Evolutionary conservation across 2,888 invertebrate genomes (phyloP), one percentile per base, ranked within the genome.

Genomic region (Caenorhabditis wallacei): DNA sequence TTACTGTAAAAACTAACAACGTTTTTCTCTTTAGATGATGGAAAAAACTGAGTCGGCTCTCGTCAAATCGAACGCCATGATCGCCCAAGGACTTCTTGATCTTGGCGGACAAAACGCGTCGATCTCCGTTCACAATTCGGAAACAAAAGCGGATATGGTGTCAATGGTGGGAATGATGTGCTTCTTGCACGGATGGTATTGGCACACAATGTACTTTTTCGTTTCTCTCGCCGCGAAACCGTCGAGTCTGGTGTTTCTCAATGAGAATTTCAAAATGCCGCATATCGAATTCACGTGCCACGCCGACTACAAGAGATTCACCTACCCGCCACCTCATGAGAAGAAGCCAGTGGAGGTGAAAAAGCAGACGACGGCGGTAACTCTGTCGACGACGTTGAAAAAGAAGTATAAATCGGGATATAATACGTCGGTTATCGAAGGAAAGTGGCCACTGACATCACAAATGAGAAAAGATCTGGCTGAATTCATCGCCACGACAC

Each of bases 141-240:
- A 78, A 40, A 69, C 69, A n/a, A 70, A 82, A 40, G 40, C 74
- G 5, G 82, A 82, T 51, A 79, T 78, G 78, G 79, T 57, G 8
- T 57, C 72, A 8, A 79, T 69, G 72, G 79, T 82, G 40, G 82
- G 82, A 72, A 79, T 82, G 78, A 72, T 82, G 78, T 78, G 82
- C 74, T 82, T 82, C 74, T 26, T 79, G 53, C 82, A 82, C 46
- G 78, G 78, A 56, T 82, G 82, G 82, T 82, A 70, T 74, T 82
- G 82, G 82, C 82, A 82, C 56, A 68, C 82, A 54, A 79, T 79
- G 78, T 71, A 82, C 66, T 74, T 69, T 63, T 82, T 82, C 57
- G 54, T 79, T n/a, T 57, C 82, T 1, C 59, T 82, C 7, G 72
- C 82, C 22, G 78, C 78, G 18, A 82, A 82, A 43, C 82, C 82